These are phyloP conservation scores for Tetraodon nigroviridis DNA, from an alignment of 2,113 vertebrate genomes.

Conservation along the genomic window DNA sequence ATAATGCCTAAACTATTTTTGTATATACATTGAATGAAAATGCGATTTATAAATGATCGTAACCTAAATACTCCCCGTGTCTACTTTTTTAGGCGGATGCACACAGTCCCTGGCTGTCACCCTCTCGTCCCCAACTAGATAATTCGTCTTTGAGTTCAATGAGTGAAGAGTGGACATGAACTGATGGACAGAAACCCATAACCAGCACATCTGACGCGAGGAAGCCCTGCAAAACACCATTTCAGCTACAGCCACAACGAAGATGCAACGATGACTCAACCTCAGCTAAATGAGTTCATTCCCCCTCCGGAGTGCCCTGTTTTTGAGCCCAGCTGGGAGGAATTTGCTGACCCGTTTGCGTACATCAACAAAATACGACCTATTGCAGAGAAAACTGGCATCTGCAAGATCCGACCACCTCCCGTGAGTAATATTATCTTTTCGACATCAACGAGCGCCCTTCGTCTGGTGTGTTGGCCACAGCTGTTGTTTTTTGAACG, in stretches of 20 bases:
- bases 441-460: not conserved
- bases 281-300: conserved; percentile 86
- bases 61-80: conserved; percentile 25
- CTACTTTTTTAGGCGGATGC: conserved; percentile 74
- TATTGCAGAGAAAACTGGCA: conserved; percentile 95
- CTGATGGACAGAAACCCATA: conserved; percentile 50
- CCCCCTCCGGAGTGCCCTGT: conserved; percentile 95
- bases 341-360: conserved; percentile 91
- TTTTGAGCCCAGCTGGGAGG: conserved; percentile 95
- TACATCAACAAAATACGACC: conserved; percentile 98
- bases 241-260: conserved; percentile 48
- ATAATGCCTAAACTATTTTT: not conserved
- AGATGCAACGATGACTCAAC: conserved; percentile 74
- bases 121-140: conserved; percentile 61
- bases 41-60: not conserved
- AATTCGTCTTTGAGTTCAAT: conserved; percentile 74
- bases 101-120: conserved; percentile 29
- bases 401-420: conserved; percentile 94
- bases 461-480: not conserved
- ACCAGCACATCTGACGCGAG: conserved; percentile 19
- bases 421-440: conserved; percentile 77
- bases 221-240: conserved; percentile 13
- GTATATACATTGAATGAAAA: too few species aligned
- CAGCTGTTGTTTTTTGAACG: conserved; percentile 23
- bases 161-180: conserved; percentile 72